Percentiles rank a stretch among this genome's conserved stretches.
phyloP scores from a whole-genome alignment of 2,797 vertebrate genomes.

The Enteromius fasciolatus region DNA sequence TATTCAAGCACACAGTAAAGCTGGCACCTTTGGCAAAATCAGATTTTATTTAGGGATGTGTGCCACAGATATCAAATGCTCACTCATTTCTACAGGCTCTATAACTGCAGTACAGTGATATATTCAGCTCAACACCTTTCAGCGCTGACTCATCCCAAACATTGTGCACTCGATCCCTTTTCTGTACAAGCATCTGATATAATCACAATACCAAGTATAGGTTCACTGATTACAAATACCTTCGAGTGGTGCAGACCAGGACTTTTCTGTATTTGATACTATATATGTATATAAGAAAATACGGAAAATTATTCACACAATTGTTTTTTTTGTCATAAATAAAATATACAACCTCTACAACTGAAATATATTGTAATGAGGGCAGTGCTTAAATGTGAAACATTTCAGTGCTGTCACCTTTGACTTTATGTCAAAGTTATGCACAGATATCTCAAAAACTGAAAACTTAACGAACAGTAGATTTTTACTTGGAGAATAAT shows the following conservation, averaged over 20 bases:
- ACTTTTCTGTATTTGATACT: background rate
- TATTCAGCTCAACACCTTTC: conserved; percentile 26
- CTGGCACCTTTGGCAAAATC: conserved; percentile 6
- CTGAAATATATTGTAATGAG: background rate
- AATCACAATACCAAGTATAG: conserved; percentile 20
- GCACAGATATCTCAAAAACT: background rate
- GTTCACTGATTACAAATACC: conserved; percentile 4
- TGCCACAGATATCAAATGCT: conserved; percentile 19
- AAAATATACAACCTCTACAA: conserved; percentile 21
- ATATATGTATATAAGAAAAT: background rate
- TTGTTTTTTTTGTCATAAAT: conserved; percentile 10
- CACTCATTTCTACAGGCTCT: conserved; percentile 28
- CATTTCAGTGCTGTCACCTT: background rate
- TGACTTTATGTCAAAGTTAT: background rate
- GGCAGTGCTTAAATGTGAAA: conserved; percentile 14
- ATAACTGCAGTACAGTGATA: conserved; percentile 19
- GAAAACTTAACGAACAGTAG: background rate
- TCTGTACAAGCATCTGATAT: conserved; percentile 28
- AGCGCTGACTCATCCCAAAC: conserved; percentile 17
- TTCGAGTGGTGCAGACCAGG: conserved; percentile 11
- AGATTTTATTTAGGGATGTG: conserved; percentile 21
- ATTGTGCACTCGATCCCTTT: conserved; percentile 6
- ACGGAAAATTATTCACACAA: conserved; percentile 1
- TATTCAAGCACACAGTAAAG: background rate
- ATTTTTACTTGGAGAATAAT: background rate